phyloP scores from a whole-genome alignment of 2,888 invertebrate genomes.

The Branchipolynoe longqiensis region DNA sequence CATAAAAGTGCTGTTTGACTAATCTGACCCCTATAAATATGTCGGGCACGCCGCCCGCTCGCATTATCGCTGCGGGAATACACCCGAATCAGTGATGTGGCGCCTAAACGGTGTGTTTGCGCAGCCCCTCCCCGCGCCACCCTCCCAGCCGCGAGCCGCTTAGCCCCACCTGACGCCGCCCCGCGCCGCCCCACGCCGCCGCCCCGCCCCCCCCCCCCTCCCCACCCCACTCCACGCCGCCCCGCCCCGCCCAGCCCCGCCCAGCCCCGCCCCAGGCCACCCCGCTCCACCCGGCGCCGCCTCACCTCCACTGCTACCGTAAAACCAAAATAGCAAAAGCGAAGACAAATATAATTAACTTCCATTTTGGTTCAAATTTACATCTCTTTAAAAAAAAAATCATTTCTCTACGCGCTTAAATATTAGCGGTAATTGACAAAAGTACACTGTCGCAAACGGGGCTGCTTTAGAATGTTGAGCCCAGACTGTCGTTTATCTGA shows the following conservation, averaged over 20 bases:
- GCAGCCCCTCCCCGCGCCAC: neutral
- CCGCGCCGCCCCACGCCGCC: neutral
- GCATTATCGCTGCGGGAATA: conserved; percentile 33
- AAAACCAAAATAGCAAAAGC: no score
- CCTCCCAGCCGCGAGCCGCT: neutral
- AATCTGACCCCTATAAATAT: conserved; percentile 57
- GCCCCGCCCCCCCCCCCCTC: neutral
- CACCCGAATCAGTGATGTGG: neutral
- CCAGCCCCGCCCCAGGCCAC: no score
- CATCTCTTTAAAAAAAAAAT: no score
- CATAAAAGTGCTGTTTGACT: conserved; percentile 49
- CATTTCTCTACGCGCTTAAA: no score
- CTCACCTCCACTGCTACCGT: no score
- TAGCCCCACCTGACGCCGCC: neutral
- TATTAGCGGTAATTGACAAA: no score
- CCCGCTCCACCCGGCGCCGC: no score
- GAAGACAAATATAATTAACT: no score
- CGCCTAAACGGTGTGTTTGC: neutral
- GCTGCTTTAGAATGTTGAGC: no score
- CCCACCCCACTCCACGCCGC: neutral
- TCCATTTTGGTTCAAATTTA: no score
- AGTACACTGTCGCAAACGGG: no score
- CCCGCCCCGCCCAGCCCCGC: neutral
- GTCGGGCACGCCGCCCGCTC: neutral
- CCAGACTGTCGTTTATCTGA: no score